Percentiles rank a stretch among this genome's conserved stretches.
Conservation (phyloP, 2,888 invertebrate species). For the Antheraea assamensis region DNA sequence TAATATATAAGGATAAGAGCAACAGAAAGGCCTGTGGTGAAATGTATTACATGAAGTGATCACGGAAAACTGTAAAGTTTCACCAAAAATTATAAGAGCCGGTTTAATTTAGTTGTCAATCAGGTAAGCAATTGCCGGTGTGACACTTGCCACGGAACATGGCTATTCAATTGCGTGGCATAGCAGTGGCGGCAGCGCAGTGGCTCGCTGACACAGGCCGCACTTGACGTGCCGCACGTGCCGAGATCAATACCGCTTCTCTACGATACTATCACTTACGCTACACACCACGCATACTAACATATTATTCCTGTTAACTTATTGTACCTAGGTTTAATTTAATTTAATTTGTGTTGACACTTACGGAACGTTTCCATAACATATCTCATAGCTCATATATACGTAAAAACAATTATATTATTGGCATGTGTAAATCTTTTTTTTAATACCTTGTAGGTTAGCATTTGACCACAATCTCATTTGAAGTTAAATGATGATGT, state of each 20-base stretch:
- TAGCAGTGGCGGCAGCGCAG: background rate
- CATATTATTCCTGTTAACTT: background rate
- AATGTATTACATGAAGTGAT: slow-evolving; percentile 23
- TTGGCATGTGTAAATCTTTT: no score
- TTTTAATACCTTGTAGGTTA: no score
- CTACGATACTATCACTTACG: slow-evolving; percentile 62
- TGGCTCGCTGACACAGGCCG: slow-evolving; percentile 60
- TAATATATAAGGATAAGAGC: no score
- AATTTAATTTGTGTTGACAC: background rate
- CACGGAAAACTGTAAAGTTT: slow-evolving; percentile 18
- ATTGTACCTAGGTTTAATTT: background rate
- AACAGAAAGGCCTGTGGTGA: no score
- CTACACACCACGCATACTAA: background rate
- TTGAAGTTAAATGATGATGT: no score
- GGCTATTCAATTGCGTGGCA: slow-evolving; percentile 46
- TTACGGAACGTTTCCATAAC: background rate
- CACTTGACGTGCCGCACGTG: slow-evolving; percentile 72
- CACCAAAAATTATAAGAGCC: slow-evolving; percentile 12
- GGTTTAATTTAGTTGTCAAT: slow-evolving; percentile 67
- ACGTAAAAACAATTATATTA: background rate
- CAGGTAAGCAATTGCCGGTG: slow-evolving; percentile 64
- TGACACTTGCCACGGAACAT: slow-evolving; percentile 55
- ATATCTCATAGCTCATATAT: background rate
- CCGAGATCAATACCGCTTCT: slow-evolving; percentile 70
- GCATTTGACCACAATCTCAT: no score